Evolutionary conservation across 2,797 vertebrate genomes (phyloP).

Genomic region (Acrossocheilus fasciatus): DNA sequence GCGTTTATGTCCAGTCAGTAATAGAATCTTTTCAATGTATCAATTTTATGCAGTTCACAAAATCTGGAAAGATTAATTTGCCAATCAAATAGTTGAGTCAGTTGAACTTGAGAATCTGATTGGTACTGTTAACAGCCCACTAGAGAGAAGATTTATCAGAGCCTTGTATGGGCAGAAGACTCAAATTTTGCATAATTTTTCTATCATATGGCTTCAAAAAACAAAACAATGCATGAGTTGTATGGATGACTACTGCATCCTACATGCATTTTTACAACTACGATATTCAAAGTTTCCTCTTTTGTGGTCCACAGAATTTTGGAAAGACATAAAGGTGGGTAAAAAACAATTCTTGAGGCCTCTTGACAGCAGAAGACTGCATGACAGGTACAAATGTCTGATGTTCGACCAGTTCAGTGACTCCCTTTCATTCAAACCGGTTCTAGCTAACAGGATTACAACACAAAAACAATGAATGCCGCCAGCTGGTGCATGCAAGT

Average conservation of each 20-base stretch:
- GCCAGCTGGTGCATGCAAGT: constrained; percentile 22
- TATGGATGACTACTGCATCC: background rate
- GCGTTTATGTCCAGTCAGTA: background rate
- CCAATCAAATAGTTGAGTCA: background rate
- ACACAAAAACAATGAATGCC: constrained; percentile 26
- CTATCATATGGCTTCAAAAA: background rate
- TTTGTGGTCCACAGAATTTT: background rate
- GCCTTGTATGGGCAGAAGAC: background rate
- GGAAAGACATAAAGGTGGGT: background rate
- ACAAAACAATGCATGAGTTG: background rate
- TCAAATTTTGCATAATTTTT: background rate
- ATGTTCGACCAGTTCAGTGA: background rate
- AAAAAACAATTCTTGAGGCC: background rate
- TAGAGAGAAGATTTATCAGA: background rate
- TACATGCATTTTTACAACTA: background rate
- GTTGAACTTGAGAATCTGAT: background rate
- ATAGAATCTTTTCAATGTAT: background rate
- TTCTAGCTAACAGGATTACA: constrained; percentile 46
- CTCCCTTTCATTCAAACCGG: background rate
- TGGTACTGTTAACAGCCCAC: background rate
- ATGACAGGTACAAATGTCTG: background rate
- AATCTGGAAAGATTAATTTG: background rate
- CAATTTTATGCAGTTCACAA: background rate
- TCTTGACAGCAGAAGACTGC: background rate
- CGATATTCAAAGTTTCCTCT: background rate